A percentile compares a stretch with the other conserved stretches of the same genome.
phyloP scores from a whole-genome alignment of 2,797 vertebrate species.

The Gastrophryne carolinensis region DNA sequence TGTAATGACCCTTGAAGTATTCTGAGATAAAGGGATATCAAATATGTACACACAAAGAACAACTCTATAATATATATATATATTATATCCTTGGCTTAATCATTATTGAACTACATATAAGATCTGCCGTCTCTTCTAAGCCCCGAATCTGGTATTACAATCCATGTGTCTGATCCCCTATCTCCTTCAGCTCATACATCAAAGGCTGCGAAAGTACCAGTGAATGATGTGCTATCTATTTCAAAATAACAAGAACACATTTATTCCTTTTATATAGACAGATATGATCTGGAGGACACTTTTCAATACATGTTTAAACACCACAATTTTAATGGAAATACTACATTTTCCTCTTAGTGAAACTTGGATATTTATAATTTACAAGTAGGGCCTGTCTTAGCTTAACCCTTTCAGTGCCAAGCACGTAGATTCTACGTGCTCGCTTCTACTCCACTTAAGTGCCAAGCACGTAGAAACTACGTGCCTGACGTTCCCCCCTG shows the following conservation, averaged over 20 bases:
- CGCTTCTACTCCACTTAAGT: no score
- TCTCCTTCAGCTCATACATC: not conserved
- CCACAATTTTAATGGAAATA: conserved; percentile 38
- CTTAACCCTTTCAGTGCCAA: no score
- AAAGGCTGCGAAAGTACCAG: conserved; percentile 3
- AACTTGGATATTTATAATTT: conserved; percentile 20
- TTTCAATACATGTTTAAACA: not conserved
- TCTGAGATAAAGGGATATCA: no score
- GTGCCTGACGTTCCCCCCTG: no score
- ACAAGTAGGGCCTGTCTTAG: no score
- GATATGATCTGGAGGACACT: not conserved
- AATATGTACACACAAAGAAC: not conserved
- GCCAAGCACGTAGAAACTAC: no score
- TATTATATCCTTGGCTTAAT: not conserved
- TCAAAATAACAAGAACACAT: conserved; percentile 3
- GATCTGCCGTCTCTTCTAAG: not conserved
- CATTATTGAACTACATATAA: not conserved
- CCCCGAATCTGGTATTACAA: not conserved
- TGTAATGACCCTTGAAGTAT: no score
- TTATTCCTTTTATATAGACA: conserved; percentile 7
- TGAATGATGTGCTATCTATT: not conserved
- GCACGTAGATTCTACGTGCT: no score
- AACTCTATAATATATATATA: not conserved
- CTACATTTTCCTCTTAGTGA: not conserved
- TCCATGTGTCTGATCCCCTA: not conserved